Evolutionary conservation across 2,888 invertebrate genomes (phyloP).

Genomic region (Atethmia centrago): DNA sequence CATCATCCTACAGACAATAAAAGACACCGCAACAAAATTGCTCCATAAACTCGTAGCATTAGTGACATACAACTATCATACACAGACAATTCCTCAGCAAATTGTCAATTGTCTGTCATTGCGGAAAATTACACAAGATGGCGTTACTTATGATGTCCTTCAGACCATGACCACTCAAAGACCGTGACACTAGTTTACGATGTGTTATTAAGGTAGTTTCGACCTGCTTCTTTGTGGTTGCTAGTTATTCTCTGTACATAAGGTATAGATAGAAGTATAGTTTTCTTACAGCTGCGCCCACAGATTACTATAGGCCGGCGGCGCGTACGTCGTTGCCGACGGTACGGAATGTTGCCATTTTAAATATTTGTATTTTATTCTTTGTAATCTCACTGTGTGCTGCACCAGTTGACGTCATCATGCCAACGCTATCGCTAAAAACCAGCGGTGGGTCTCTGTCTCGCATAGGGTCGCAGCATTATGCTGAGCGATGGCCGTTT

Average conservation of each 20-base stretch:
- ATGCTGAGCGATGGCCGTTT: too few species aligned
- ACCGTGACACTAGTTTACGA: conserved; percentile 36
- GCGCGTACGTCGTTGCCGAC: too few species aligned
- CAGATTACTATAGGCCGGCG: too few species aligned
- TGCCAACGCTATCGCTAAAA: too few species aligned
- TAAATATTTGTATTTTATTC: too few species aligned
- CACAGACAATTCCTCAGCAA: conserved; percentile 6
- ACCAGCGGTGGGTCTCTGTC: too few species aligned
- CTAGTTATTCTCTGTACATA: not conserved
- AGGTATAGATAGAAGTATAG: too few species aligned
- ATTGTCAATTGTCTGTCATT: conserved; percentile 31
- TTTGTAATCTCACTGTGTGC: too few species aligned
- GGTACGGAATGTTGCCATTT: too few species aligned
- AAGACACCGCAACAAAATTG: conserved; percentile 7
- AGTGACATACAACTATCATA: not conserved
- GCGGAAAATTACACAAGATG: conserved; percentile 34
- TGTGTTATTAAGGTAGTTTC: conserved; percentile 34
- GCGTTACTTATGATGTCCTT: conserved; percentile 28
- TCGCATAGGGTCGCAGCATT: too few species aligned
- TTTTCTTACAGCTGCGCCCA: too few species aligned
- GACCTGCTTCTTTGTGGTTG: not conserved
- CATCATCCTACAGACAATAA: not conserved
- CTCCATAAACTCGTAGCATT: not conserved
- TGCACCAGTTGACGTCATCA: too few species aligned
- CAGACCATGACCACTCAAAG: conserved; percentile 32